A percentile compares a stretch with the other conserved stretches of the same genome.
These are phyloP conservation scores for Diarsia mendica DNA, from an alignment of 2,888 invertebrate genomes.

Conservation along the genomic window DNA sequence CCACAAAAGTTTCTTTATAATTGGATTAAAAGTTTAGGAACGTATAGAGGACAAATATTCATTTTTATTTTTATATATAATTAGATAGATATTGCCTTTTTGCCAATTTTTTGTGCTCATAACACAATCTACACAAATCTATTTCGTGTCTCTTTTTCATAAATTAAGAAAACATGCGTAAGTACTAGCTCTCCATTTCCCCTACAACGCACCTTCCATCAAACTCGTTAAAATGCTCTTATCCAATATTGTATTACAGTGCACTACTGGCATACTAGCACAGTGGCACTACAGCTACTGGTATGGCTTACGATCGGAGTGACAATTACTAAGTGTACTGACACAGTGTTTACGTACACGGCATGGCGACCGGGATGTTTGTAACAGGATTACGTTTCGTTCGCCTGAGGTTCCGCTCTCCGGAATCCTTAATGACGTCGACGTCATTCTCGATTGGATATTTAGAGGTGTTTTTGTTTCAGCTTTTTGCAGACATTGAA, in stretches of 20 bases:
- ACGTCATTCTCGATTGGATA: conserved; percentile 9
- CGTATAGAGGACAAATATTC: background rate
- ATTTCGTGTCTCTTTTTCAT: background rate
- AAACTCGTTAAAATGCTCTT: conserved; percentile 65
- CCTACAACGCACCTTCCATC: conserved; percentile 61
- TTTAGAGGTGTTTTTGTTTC: background rate
- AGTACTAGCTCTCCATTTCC: background rate
- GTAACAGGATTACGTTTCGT: conserved; percentile 47
- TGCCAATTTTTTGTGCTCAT: background rate
- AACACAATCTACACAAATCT: background rate
- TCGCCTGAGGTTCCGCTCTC: conserved; percentile 24
- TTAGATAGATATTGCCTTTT: background rate
- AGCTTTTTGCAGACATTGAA: background rate
- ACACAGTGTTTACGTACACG: conserved; percentile 43
- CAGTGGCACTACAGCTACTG: conserved; percentile 26
- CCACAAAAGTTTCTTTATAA: background rate
- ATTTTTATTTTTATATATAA: background rate
- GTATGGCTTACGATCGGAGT: conserved; percentile 55
- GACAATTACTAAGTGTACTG: conserved; percentile 60
- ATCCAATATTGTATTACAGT: conserved; percentile 51
- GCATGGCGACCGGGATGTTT: conserved; percentile 17
- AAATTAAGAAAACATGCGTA: background rate
- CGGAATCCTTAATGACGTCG: conserved; percentile 18
- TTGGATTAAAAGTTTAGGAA: no score
- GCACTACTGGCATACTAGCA: conserved; percentile 18